These are phyloP conservation scores for Orchesella flavescens DNA, from an alignment of 2,888 invertebrate genomes.

Conservation along the genomic window DNA sequence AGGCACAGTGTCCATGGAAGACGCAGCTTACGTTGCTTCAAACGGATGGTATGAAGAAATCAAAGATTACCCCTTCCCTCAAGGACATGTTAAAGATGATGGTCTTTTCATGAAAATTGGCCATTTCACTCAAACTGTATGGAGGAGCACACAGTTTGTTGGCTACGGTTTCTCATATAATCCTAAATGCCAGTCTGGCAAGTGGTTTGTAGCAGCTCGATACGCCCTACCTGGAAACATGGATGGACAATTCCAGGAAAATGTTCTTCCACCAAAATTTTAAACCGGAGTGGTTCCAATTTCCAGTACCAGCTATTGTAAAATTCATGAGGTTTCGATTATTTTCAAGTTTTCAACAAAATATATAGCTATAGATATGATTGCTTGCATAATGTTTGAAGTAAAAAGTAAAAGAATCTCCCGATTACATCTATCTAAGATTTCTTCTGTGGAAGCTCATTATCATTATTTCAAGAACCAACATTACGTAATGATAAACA, in stretches of 20 bases:
- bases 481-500: too few species aligned
- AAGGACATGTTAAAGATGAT: slow-evolving; percentile 18
- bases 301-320: too few species aligned
- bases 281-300: background rate
- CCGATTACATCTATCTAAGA: too few species aligned
- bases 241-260: slow-evolving; percentile 12
- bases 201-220: slow-evolving; percentile 24
- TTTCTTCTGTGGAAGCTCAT: too few species aligned
- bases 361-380: too few species aligned
- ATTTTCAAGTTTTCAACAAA: too few species aligned
- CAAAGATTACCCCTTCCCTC: slow-evolving; percentile 47
- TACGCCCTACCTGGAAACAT: slow-evolving; percentile 45
- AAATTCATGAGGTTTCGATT: too few species aligned
- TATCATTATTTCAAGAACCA: slow-evolving; percentile 1
- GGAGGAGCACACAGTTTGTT: slow-evolving; percentile 41
- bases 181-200: slow-evolving; percentile 3
- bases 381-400: too few species aligned
- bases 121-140: slow-evolving; percentile 51
- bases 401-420: too few species aligned
- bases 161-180: slow-evolving; percentile 44
- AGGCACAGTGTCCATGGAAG: background rate
- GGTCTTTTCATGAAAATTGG: slow-evolving; percentile 39
- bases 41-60: slow-evolving; percentile 54
- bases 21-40: slow-evolving; percentile 33
- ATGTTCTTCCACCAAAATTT: slow-evolving; percentile 37